These are phyloP conservation scores for Rotaria magnacalcarata DNA, from an alignment of 2,888 invertebrate genomes.

Conservation along the genomic window DNA sequence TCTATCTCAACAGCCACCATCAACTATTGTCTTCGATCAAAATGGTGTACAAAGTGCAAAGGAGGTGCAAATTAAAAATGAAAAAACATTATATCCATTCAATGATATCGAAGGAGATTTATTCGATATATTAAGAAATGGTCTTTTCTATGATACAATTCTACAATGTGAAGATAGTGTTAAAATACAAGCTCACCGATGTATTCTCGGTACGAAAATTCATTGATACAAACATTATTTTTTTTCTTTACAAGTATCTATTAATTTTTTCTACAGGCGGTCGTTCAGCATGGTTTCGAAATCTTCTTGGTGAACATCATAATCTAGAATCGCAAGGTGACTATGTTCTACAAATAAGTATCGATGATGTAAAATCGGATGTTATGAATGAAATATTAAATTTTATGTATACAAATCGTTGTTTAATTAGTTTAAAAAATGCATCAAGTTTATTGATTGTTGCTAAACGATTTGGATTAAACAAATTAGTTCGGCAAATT, in stretches of 20 bases:
- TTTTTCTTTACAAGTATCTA: too few relatives aligned
- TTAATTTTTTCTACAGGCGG: not conserved
- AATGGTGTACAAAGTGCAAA: not conserved
- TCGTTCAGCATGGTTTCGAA: not conserved
- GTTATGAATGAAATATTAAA: slow-evolving; percentile 15
- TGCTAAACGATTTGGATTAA: slow-evolving; percentile 11
- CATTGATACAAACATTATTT: too few relatives aligned
- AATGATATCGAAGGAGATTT: slow-evolving; percentile 6
- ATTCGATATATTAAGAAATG: not conserved
- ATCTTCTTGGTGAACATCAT: not conserved
- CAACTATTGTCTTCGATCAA: not conserved
- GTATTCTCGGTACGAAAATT: not conserved
- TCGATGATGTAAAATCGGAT: slow-evolving; percentile 12
- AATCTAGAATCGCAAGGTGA: not conserved
- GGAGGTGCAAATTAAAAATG: not conserved
- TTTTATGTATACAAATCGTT: slow-evolving; percentile 35
- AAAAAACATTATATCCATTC: not conserved
- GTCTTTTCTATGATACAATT: slow-evolving; percentile 27
- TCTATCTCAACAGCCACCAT: not conserved
- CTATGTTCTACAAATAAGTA: slow-evolving; percentile 31
- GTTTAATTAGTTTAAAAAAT: slow-evolving; percentile 22
- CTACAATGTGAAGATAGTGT: slow-evolving; percentile 19
- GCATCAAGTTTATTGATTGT: not conserved
- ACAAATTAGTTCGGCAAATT: not conserved
- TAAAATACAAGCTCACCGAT: slow-evolving; percentile 16